These are phyloP conservation scores for Leptobrachium ailaonicum DNA, from an alignment of 2,113 vertebrate species.

Conservation along the genomic window DNA sequence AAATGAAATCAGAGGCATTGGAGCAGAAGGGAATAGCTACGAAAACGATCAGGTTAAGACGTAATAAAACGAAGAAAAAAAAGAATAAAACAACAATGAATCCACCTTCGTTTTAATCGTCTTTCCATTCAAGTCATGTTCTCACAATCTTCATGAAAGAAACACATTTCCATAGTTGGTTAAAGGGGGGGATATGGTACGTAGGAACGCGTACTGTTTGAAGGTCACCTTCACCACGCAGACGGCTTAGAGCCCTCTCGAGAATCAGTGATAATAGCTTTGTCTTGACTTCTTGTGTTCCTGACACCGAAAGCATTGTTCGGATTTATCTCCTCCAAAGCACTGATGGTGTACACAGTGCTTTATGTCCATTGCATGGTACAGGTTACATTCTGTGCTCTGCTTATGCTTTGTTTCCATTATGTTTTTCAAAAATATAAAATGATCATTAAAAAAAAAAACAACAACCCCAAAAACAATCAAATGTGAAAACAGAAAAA, in stretches of 20 bases:
- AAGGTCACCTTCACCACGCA: constrained; percentile 45
- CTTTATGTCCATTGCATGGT: neutral
- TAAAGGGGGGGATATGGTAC: constrained; percentile 38
- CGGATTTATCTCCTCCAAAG: constrained; percentile 12
- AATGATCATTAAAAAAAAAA: too few species aligned
- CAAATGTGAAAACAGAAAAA: too few species aligned
- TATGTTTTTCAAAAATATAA: too few species aligned
- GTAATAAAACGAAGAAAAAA: neutral
- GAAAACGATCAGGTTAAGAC: neutral
- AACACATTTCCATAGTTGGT: constrained; percentile 39
- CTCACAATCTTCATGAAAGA: neutral
- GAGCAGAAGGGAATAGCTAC: neutral
- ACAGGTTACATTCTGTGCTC: neutral
- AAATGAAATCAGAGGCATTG: constrained; percentile 14
- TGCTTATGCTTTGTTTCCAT: too few species aligned
- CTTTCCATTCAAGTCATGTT: neutral
- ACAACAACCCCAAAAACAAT: too few species aligned
- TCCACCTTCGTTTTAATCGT: neutral
- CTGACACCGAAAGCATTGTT: neutral
- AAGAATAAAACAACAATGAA: too few species aligned
- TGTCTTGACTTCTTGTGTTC: constrained; percentile 36
- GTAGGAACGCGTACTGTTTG: constrained; percentile 29
- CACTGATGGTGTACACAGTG: neutral
- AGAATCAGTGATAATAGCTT: constrained; percentile 42
- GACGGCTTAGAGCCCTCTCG: constrained; percentile 26